These are phyloP conservation scores for Cosmia pyralina DNA, from an alignment of 2,888 invertebrate species.

Conservation along the genomic window DNA sequence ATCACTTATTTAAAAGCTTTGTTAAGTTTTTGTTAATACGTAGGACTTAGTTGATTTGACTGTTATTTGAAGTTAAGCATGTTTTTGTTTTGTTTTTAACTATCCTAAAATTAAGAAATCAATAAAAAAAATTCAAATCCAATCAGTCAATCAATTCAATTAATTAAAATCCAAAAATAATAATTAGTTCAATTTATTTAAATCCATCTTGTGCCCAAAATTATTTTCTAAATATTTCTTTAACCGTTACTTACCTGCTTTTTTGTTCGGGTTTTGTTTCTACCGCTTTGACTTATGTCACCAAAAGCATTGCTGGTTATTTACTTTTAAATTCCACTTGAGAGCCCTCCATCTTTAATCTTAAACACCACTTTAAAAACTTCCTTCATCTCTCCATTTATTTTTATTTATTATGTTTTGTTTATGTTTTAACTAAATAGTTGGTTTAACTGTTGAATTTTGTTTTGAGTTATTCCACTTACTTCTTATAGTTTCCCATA, in stretches of 20 bases:
- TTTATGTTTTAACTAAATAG: slow-evolving; percentile 22
- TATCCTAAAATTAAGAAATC: too few relatives aligned
- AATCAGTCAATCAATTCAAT: too few relatives aligned
- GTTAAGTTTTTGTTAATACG: slow-evolving; percentile 41
- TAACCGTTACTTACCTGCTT: not conserved
- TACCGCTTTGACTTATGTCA: not conserved
- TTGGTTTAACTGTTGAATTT: slow-evolving; percentile 51
- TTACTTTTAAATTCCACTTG: slow-evolving; percentile 8
- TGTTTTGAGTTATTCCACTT: slow-evolving; percentile 27
- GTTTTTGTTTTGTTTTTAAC: slow-evolving; percentile 70
- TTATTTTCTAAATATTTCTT: not conserved
- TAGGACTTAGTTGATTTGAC: slow-evolving; percentile 63
- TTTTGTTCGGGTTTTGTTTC: not conserved
- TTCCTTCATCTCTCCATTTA: not conserved
- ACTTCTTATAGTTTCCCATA: not conserved
- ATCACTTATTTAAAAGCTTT: not conserved
- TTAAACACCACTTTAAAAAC: not conserved
- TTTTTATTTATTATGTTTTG: slow-evolving; percentile 21
- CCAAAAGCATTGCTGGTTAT: slow-evolving; percentile 1
- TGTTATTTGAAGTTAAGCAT: slow-evolving; percentile 67
- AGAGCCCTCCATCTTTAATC: not conserved
- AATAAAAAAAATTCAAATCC: too few relatives aligned
- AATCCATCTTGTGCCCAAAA: slow-evolving; percentile 3
- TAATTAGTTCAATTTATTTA: not conserved
- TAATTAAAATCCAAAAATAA: too few relatives aligned